A percentile compares a stretch with the other conserved stretches of the same genome.
Evolutionary conservation across 1,140 invertebrate species (phyloP).

Genomic region (Saxidomus purpurata): DNA sequence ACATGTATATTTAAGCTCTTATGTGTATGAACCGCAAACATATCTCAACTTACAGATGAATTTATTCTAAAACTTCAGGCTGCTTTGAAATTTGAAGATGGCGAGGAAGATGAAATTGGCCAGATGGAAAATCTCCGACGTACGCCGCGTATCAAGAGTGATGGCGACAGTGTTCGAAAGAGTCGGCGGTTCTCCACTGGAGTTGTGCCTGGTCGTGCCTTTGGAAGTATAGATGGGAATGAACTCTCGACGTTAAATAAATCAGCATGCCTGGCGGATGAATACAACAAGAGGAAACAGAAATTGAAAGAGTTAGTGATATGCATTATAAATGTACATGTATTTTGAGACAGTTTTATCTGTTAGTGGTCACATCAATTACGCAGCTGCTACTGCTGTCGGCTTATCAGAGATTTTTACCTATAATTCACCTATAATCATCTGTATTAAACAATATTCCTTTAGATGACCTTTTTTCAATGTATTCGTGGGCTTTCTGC

Average conservation of each 20-base stretch:
- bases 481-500: no score
- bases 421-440: no score
- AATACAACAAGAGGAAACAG: constrained; percentile 70
- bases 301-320: constrained; percentile 74
- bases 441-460: no score
- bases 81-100: constrained; percentile 96
- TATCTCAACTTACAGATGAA: no score
- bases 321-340: not conserved
- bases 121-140: constrained; percentile 88
- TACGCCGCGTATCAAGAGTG: constrained; percentile 89
- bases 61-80: constrained; percentile 86
- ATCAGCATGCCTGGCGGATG: constrained; percentile 66
- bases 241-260: constrained; percentile 22
- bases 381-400: no score
- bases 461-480: no score
- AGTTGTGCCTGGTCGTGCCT: constrained; percentile 35
- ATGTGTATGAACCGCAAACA: no score
- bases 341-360: no score
- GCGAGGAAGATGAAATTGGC: constrained; percentile 84
- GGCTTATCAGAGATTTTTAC: no score
- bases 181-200: constrained; percentile 88
- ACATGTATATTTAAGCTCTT: no score
- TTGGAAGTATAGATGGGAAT: constrained; percentile 52
- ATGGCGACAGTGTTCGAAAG: constrained; percentile 88
- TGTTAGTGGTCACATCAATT: no score